A percentile compares a stretch with the other conserved stretches of the same genome.
These are phyloP conservation scores for Drosophila lutescens DNA, from an alignment of 2,888 invertebrate genomes.

Conservation along the genomic window DNA sequence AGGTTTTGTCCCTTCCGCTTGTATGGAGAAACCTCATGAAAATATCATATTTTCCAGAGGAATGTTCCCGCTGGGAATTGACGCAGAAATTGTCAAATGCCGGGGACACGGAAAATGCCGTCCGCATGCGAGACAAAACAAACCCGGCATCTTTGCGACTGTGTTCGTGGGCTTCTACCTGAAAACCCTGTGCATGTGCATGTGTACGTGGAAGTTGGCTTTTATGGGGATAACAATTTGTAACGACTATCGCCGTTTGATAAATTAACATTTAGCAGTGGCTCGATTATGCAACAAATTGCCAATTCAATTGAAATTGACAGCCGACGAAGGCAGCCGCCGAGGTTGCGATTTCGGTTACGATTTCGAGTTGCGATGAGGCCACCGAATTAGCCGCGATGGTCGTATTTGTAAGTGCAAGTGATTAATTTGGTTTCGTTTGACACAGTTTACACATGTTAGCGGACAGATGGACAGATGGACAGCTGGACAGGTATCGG, in stretches of 20 bases:
- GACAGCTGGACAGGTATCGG: constrained; percentile 3
- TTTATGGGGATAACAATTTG: constrained; percentile 75
- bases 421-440: constrained; percentile 66
- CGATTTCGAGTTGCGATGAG: constrained; percentile 32
- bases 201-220: constrained; percentile 36
- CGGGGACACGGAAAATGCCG: constrained; percentile 13
- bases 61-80: too few species aligned
- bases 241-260: constrained; percentile 79
- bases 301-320: constrained; percentile 76
- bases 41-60: too few species aligned
- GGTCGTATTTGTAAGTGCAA: constrained; percentile 41
- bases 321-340: constrained; percentile 57
- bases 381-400: constrained; percentile 33
- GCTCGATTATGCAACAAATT: constrained; percentile 78
- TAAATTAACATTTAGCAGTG: constrained; percentile 79
- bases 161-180: constrained; percentile 24
- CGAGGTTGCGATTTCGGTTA: not conserved
- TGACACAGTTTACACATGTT: constrained; percentile 62
- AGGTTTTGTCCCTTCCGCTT: too few species aligned
- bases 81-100: constrained; percentile 22
- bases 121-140: constrained; percentile 27
- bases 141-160: constrained; percentile 31
- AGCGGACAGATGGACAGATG: not conserved
- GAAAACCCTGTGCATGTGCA: not conserved
- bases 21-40: too few species aligned